Evolutionary conservation across 1,140 invertebrate genomes (phyloP).

Genomic region (Agraylea sexmaculata): DNA sequence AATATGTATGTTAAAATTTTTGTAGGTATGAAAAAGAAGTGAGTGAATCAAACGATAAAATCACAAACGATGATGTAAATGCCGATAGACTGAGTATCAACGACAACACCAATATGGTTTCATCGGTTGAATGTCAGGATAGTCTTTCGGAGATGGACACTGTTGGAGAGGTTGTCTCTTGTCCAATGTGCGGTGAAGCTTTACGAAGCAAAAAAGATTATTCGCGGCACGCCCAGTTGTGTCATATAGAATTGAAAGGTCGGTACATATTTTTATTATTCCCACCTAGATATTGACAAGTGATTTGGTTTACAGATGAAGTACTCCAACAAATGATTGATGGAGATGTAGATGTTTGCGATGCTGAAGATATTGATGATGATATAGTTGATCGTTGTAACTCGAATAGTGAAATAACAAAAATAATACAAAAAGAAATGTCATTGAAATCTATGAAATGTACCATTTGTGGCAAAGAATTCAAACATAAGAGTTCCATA

Average conservation of each 20-base stretch:
- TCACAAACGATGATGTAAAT: background rate
- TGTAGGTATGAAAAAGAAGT: conserved; percentile 16
- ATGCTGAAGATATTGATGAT: conserved; percentile 19
- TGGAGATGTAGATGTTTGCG: conserved; percentile 27
- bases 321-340: conserved; percentile 32
- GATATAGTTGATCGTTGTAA: conserved; percentile 9
- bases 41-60: background rate
- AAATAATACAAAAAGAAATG: conserved; percentile 23
- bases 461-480: conserved; percentile 56
- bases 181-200: conserved; percentile 14
- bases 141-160: conserved; percentile 1
- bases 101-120: conserved; percentile 2
- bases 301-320: conserved; percentile 25
- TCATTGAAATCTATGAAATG: conserved; percentile 35
- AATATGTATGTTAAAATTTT: background rate
- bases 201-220: conserved; percentile 15
- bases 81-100: background rate
- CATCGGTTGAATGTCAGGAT: background rate
- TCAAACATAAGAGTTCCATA: conserved; percentile 71
- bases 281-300: background rate
- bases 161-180: conserved; percentile 10
- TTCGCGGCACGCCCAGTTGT: conserved; percentile 13
- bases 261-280: background rate
- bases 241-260: conserved; percentile 19
- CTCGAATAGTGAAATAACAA: conserved; percentile 15